These are phyloP conservation scores for Microcebus tavaratra DNA, from an alignment of 2,113 vertebrate genomes.

Conservation along the genomic window DNA sequence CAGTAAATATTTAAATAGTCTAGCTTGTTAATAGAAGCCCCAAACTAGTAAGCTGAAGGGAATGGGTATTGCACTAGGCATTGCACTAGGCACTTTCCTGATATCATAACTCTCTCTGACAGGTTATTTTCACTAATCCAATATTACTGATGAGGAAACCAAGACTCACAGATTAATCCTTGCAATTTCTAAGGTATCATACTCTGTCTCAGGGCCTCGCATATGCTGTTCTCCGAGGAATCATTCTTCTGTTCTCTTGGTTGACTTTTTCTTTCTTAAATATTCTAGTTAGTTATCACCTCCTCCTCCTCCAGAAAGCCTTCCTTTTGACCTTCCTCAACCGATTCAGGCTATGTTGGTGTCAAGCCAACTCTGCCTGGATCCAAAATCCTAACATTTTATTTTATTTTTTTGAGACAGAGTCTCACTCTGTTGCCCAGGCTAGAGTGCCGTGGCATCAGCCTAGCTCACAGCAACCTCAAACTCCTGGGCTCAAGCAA, in stretches of 20 bases:
- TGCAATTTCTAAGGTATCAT: background rate
- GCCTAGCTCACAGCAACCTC: too few relatives aligned
- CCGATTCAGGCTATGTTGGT: background rate
- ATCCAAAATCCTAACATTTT: conserved; percentile 30
- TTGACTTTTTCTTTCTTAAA: background rate
- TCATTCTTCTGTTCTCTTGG: background rate
- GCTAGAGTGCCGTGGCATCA: too few relatives aligned
- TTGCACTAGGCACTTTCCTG: background rate
- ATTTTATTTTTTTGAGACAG: background rate
- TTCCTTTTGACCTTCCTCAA: background rate
- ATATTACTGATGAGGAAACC: background rate
- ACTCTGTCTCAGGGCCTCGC: background rate
- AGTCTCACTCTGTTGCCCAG: too few relatives aligned
- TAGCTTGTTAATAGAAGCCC: background rate
- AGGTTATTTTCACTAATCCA: background rate
- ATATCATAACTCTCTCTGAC: background rate
- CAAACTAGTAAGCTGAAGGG: background rate
- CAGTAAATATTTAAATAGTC: background rate
- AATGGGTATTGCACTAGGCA: background rate
- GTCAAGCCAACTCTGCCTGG: background rate
- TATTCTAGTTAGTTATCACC: background rate
- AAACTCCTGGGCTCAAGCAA: too few relatives aligned
- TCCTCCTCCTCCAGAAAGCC: background rate
- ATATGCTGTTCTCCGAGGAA: background rate
- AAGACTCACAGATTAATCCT: background rate